Base-by-base conservation (phyloP, 1,140 invertebrate species). In the Drosophila orosa region DNA sequence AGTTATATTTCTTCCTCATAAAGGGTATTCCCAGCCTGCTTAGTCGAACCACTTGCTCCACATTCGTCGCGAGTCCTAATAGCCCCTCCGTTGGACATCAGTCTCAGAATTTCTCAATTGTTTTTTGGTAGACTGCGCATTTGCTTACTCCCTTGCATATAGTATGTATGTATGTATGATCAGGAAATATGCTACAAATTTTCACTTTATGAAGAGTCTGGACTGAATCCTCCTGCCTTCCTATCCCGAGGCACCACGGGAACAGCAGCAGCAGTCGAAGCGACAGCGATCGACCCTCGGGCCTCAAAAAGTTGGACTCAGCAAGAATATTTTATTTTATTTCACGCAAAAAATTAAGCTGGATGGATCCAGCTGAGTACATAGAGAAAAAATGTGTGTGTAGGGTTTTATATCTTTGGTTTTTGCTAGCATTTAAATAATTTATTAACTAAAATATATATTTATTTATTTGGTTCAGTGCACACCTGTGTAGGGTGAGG, bases 321-420 rank as follows among this genome's bases (percentile, higher is more conserved):
- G 82, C 82, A 81, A 75, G 78, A 73, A 85, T 86, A 82, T 86
- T 87, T 78, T 86, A 86, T 82, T 77, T 78, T 86, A 76, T 81
- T 76, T 78, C 78, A 69, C 62, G 45, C 59, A 47, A 62, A 68
- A 86, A 86, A 81, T 10, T 3, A 19, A 9, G 7, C 52, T 62
- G 67, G 59, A 66, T 50, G 73, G 73, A 58, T 76, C 42, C 39
- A 67, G 19, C 45, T 59, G 50, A 45, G 27, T 57, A 68, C 58
- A 56, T 44, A 1, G 15, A 48, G 27, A 63, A 37, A 47, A 40
- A 40, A 22, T 39, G 15, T 12, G 8, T 42, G 2, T 10, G 33
- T 15, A 7, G 7, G 3, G 13, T 6, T 22, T 40, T 17, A 3
- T 17, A 8, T 10, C 1, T 3, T 52, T 19, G 1, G 3, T 8